Conservation (phyloP, 2,113 vertebrate genomes). For the Amphilophus citrinellus region DNA sequence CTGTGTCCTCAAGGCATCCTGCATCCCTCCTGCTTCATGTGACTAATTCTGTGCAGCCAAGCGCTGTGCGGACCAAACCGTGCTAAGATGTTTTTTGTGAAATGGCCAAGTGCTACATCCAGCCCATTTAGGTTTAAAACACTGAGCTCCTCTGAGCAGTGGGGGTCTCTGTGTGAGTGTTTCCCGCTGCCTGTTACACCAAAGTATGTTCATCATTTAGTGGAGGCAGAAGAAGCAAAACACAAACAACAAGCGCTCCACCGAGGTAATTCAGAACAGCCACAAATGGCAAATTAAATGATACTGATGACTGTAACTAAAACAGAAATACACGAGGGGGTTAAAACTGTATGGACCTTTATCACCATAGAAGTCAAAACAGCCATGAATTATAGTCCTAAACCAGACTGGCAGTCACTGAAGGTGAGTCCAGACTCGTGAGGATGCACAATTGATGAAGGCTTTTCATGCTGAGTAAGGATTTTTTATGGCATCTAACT, state of each 20-base stretch:
- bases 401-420: conserved; percentile 19
- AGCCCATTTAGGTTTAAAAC: neutral
- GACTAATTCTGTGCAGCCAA: conserved; percentile 55
- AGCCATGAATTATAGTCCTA: conserved; percentile 21
- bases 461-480: conserved; percentile 67
- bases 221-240: neutral
- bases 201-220: conserved; percentile 27
- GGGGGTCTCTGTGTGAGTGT: conserved; percentile 3
- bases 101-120: conserved; percentile 3
- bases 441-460: conserved; percentile 30
- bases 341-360: neutral
- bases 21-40: conserved; percentile 41
- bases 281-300: neutral
- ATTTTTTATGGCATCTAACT: conserved; percentile 26
- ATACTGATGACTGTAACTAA: neutral
- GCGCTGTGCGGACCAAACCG: neutral
- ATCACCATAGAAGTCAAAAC: neutral
- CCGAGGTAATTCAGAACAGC: conserved; percentile 19
- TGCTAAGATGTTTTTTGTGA: conserved; percentile 26
- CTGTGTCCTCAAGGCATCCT: conserved; percentile 52
- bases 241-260: neutral
- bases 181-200: conserved; percentile 13
- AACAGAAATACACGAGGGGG: neutral
- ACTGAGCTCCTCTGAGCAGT: neutral
- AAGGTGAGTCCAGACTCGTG: conserved; percentile 34